Evolutionary conservation across 2,113 vertebrate species (phyloP).

Genomic region (Istiophorus platypterus): DNA sequence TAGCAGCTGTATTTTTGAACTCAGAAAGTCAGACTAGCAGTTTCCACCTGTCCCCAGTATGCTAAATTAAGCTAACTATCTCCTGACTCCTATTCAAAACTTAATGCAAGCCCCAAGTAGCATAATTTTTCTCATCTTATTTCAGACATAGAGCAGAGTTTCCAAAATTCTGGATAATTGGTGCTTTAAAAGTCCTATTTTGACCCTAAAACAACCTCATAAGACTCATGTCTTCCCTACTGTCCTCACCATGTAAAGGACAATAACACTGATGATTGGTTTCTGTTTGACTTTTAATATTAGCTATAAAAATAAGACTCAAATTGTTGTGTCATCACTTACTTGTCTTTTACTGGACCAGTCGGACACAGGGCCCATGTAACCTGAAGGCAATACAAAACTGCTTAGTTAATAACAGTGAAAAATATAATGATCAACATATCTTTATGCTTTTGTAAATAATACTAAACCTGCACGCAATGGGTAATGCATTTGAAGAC

Average conservation of each 20-base stretch:
- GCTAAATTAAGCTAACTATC: too few relatives aligned
- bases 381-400: slow-evolving; percentile 68
- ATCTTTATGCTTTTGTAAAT: not conserved
- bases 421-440: not conserved
- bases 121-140: too few relatives aligned
- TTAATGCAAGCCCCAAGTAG: too few relatives aligned
- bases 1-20: too few relatives aligned
- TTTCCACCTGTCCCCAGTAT: too few relatives aligned
- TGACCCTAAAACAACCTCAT: too few relatives aligned
- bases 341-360: not conserved
- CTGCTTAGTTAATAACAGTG: not conserved
- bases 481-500: not conserved
- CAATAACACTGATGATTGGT: not conserved
- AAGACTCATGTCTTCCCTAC: not conserved
- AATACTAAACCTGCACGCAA: not conserved
- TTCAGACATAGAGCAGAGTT: too few relatives aligned
- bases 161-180: too few relatives aligned
- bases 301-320: not conserved
- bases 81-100: too few relatives aligned
- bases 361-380: slow-evolving; percentile 60
- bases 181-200: too few relatives aligned
- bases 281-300: not conserved
- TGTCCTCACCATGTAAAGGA: not conserved
- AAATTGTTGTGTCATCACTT: slow-evolving; percentile 21
- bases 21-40: too few relatives aligned